Evolutionary conservation across 2,797 vertebrate genomes (phyloP), one percentile per base, ranked within the genome.

Genomic region (Uromys caudimaculatus): DNA sequence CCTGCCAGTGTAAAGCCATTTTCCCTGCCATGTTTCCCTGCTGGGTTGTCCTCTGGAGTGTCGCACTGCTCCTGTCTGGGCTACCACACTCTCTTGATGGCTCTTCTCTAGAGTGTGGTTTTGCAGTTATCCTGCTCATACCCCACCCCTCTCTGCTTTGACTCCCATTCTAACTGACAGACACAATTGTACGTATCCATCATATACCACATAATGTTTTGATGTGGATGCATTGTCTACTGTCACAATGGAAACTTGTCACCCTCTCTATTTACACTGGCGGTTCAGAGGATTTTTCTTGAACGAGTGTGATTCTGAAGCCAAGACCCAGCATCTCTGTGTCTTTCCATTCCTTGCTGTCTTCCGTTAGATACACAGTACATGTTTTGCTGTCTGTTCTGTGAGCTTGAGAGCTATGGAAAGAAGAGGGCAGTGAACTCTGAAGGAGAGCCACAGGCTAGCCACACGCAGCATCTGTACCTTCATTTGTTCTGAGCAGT

Each of bases 391-490:
- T 50, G 4, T 60, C 60, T 5, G 1, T 89, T 11, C 23, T 27
- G 12, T 44, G 19, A 77, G 44, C 2, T 3, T 64, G 91, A 77
- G 84, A 50, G 47, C n/a, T 16, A 32, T 19, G 6, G n/a, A 10
- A 9, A 85, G 84, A 41, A 6, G 29, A 50, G 17, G 19, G 27
- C 29, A 1, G 0, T 52, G 27, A 52, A 52, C 56, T 23, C 47
- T 41, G 21, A 38, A 67, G 47, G 52, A 60, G 50, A 47, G 24
- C 13, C 38, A 21, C 11, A 23, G 62, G 32, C 77, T 41, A 1
- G 10, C 17, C 14, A 24, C 8, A 56, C 2, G 50, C 2, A 4
- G 38, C 41, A 2, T 27, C 5, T 21, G 1, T 0, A 0, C 32
- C 44, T 32, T n/a, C 7, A 0, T 52, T 54, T 44, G 14, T 58